These are phyloP conservation scores for Onchidella celtica DNA, from an alignment of 2,888 invertebrate genomes.

Conservation along the genomic window DNA sequence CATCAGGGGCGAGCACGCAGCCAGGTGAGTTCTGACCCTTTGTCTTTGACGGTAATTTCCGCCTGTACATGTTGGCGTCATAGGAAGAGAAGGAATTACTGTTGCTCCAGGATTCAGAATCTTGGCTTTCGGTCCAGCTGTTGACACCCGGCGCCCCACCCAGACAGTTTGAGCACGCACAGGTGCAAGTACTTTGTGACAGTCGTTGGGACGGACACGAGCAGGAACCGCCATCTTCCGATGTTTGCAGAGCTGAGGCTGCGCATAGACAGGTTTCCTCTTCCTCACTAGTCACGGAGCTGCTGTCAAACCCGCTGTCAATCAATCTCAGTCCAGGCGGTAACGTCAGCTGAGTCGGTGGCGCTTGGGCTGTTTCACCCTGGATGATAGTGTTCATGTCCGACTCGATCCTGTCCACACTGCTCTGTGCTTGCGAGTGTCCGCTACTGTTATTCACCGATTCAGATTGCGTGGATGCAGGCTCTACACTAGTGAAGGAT, in stretches of 20 bases:
- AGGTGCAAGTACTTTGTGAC: conserved; percentile 52
- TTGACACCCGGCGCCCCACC: conserved; percentile 26
- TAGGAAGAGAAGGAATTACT: conserved; percentile 58
- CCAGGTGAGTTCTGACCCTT: neutral
- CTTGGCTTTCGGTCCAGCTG: conserved; percentile 50
- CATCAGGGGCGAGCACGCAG: conserved; percentile 55
- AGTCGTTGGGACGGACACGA: conserved; percentile 49
- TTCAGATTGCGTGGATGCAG: conserved; percentile 25
- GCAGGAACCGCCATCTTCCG: conserved; percentile 54
- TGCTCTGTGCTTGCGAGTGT: neutral
- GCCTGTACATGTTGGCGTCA: conserved; percentile 52
- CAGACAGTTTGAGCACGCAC: conserved; percentile 52
- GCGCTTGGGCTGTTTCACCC: neutral
- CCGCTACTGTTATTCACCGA: neutral
- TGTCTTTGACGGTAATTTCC: conserved; percentile 46
- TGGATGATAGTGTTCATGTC: conserved; percentile 45
- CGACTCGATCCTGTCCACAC: conserved; percentile 39
- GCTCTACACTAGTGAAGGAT: conserved; percentile 69
- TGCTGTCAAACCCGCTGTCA: conserved; percentile 72
- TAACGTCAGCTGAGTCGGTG: neutral
- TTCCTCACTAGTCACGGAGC: conserved; percentile 67
- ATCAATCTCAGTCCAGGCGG: conserved; percentile 50
- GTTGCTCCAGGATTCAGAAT: conserved; percentile 51
- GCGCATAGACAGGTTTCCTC: conserved; percentile 59
- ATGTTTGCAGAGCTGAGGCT: conserved; percentile 44